phyloP scores from a whole-genome alignment of 2,888 invertebrate species.

The Agriotes lineatus region DNA sequence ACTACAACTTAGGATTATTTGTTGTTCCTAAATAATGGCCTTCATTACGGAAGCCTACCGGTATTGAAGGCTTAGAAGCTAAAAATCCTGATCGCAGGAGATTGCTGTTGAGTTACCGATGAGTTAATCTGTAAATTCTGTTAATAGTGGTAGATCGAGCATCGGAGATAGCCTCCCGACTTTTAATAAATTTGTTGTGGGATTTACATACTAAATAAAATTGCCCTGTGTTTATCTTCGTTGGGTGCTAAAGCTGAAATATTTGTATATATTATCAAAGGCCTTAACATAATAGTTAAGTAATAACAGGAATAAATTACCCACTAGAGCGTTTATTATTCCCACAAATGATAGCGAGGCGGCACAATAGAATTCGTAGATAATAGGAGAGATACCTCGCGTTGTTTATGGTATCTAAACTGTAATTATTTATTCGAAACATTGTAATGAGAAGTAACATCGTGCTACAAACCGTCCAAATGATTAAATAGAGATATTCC shows the following conservation, averaged over 20 bases:
- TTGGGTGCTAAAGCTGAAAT: slow-evolving; percentile 1
- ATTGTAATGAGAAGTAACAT: slow-evolving; percentile 28
- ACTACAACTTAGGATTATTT: too few species aligned
- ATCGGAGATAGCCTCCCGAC: slow-evolving; percentile 9
- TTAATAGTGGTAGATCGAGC: slow-evolving; percentile 12
- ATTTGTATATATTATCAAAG: slow-evolving; percentile 20
- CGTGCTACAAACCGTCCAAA: slow-evolving; percentile 17
- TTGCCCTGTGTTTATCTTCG: slow-evolving; percentile 5
- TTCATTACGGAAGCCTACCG: too few species aligned
- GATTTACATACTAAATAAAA: slow-evolving; percentile 6
- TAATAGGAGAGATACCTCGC: slow-evolving; percentile 36
- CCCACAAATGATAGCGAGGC: slow-evolving; percentile 31
- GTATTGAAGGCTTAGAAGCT: too few species aligned
- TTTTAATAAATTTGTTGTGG: slow-evolving; percentile 19
- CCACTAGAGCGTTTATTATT: slow-evolving; percentile 32
- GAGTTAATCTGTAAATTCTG: slow-evolving; percentile 24
- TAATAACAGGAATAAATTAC: slow-evolving; percentile 31
- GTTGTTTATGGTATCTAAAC: slow-evolving; percentile 38
- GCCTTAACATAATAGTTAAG: slow-evolving; percentile 31
- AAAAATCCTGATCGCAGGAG: slow-evolving; percentile 6
- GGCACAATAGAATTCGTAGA: slow-evolving; percentile 37
- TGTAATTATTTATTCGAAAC: slow-evolving; percentile 33
- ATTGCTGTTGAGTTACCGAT: slow-evolving; percentile 18
- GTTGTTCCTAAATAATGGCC: too few species aligned
- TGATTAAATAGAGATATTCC: slow-evolving; percentile 28